Evolutionary conservation across 2,113 vertebrate genomes (phyloP), one percentile per base, ranked within the genome.

Genomic region (Takifugu bimaculatus): DNA sequence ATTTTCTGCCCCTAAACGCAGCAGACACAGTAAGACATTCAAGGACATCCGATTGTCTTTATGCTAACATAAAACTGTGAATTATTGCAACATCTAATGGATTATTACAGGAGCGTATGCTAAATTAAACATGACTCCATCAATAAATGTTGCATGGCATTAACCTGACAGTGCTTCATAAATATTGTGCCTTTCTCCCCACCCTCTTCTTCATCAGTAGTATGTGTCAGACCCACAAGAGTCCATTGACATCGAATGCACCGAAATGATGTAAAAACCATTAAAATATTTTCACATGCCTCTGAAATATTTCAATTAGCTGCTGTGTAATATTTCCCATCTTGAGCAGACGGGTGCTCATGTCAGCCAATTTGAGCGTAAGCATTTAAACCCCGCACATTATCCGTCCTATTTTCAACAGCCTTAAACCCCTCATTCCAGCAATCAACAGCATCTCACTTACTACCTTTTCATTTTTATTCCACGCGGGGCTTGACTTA

Each of bases 121-220:
- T 85, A 86, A 90, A 90, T 89, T 88, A 87, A 90, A 86, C 85
- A 91, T 85, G 81, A 86, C 78, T 76, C 74, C 83, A 73, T 85
- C 83, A 68, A 88, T 91, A 85, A 89, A 83, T 89, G 86, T 84
- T 89, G 81, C 86, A 87, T 82, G 87, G 83, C 79, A 89, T 90
- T 84, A 88, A 90, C 79, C 81, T 90, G 85, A 82, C 83, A 84
- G 79, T 52, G 71, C 81, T 88, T 82, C 81, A 84, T 86, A 89
- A 90, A 88, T 86, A 89, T 78, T 77, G 78, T 73, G 84, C 70
- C 27, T 84, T 86, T 85, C 48, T 57, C 70, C 59, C n/a, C 43
- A 42, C 35, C 47, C 26, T 26, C 26, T 47, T 60, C 53, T 50
- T 14, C 62, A 47, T 63, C 71, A 69, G 72, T 35, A 53, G 39